Evolutionary conservation across 2,797 vertebrate genomes (phyloP).

Genomic region (Enteromius argenteus): DNA sequence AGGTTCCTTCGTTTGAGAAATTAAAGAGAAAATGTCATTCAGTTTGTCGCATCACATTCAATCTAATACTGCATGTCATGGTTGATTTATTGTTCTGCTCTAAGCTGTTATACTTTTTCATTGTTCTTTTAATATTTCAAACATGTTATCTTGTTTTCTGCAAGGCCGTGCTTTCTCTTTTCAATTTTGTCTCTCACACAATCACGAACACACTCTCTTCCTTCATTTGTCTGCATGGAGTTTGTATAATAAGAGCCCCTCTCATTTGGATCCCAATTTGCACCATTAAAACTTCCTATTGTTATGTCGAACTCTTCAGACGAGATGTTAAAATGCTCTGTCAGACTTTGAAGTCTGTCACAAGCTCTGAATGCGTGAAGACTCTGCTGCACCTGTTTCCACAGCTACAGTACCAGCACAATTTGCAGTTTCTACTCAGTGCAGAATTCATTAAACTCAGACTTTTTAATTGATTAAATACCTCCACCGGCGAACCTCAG

Average conservation of each 20-base stretch:
- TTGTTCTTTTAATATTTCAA: slow-evolving; percentile 21
- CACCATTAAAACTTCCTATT: slow-evolving; percentile 6
- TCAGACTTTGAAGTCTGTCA: slow-evolving; percentile 29
- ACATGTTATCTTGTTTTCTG: background rate
- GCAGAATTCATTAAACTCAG: slow-evolving; percentile 39
- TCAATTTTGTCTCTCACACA: background rate
- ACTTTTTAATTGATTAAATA: slow-evolving; percentile 40
- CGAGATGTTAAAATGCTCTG: background rate
- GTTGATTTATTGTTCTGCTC: slow-evolving; percentile 4
- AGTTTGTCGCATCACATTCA: slow-evolving; percentile 16
- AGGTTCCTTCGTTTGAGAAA: slow-evolving; percentile 7
- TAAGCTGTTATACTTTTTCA: background rate
- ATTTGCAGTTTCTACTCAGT: background rate
- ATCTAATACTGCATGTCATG: background rate
- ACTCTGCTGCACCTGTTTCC: slow-evolving; percentile 14
- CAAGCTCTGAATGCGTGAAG: background rate
- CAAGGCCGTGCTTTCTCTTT: background rate
- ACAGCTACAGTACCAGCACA: background rate
- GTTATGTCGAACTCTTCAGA: background rate
- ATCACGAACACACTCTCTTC: background rate
- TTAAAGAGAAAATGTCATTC: slow-evolving; percentile 14
- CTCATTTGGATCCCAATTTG: slow-evolving; percentile 12
- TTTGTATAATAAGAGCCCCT: background rate
- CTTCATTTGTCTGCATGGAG: slow-evolving; percentile 8
- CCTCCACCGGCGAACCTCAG: background rate